Evolutionary conservation across 2,888 invertebrate genomes (phyloP).

Genomic region (Yponomeuta sedellus): DNA sequence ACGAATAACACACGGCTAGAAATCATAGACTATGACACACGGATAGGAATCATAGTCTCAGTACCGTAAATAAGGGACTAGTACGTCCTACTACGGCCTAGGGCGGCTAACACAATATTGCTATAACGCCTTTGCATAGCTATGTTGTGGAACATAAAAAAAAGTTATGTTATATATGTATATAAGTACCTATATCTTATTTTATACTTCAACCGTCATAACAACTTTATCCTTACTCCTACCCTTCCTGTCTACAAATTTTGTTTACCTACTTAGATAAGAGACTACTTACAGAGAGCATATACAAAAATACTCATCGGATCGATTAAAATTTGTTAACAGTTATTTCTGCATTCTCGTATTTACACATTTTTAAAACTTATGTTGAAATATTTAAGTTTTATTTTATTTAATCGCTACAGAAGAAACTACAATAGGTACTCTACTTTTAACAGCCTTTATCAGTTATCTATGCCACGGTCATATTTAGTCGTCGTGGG

Average conservation of each 20-base stretch:
- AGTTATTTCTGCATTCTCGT: slow-evolving; percentile 13
- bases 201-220: slow-evolving; percentile 21
- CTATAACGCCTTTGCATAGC: too few species aligned
- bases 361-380: slow-evolving; percentile 9
- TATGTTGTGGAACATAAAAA: not conserved
- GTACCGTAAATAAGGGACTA: too few species aligned
- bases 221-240: slow-evolving; percentile 10
- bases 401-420: not conserved
- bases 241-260: not conserved
- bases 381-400: slow-evolving; percentile 1
- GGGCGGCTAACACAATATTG: too few species aligned
- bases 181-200: too few species aligned
- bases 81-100: too few species aligned
- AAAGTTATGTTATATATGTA: slow-evolving; percentile 11
- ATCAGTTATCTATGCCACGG: not conserved
- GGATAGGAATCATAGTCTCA: too few species aligned
- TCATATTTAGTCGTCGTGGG: too few species aligned
- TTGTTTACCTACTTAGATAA: slow-evolving; percentile 1
- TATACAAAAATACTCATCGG: slow-evolving; percentile 54
- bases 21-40: too few species aligned
- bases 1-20: too few species aligned
- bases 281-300: slow-evolving; percentile 35
- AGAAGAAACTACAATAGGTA: not conserved
- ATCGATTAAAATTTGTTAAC: slow-evolving; percentile 10
- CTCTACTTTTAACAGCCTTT: not conserved